Evolutionary conservation across 2,113 vertebrate genomes (phyloP), one percentile per base, ranked within the genome.

Genomic region (Poeciliopsis prolifica): DNA sequence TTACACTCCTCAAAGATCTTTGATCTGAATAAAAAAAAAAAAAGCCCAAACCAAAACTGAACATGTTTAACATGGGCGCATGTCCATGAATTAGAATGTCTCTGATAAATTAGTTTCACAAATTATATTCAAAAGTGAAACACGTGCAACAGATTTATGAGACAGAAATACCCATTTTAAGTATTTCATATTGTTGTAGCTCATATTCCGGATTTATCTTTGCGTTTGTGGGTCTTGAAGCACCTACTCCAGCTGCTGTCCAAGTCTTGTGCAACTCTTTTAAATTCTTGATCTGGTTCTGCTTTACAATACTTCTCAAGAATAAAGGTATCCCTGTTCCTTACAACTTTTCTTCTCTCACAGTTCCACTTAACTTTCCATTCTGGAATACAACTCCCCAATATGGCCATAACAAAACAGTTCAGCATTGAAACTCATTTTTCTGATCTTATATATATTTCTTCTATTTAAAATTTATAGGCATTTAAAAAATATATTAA

Each of bases 1-100:
- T 79, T 78, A 71, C 54, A 75, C 70, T 74, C 58, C 1, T 69
- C 40, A 83, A 51, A 65, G 24, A 19, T 75, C 61, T 65, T 12
- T 26, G 51, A 42, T 19, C 2, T 8, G 14, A 54, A 62, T 70
- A 26, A 65, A 70, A 37, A 37, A 37, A 3, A 33, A 66, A 65
- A 66, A 65, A 0, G 19, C 42, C 66, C n/a, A 60, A 60, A 28
- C 42, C 8, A 65, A 72, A 58, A 69, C 29, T 1, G 33, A 67
- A 22, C n/a, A 73, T 79, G 48, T 63, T 26, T 28, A 61, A n/a
- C 11, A 44, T 68, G 19, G 0, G 22, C 7, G 22, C 51, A 22
- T n/a, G 4, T 48, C 44, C 5, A 48, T 48, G 19, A 19, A 48
- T 48, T 48, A 48, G 17, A 48, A 48, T 48, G 5, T 48, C 44